Evolutionary conservation across 2,888 invertebrate species (phyloP).

Genomic region (Girardia tigrina): DNA sequence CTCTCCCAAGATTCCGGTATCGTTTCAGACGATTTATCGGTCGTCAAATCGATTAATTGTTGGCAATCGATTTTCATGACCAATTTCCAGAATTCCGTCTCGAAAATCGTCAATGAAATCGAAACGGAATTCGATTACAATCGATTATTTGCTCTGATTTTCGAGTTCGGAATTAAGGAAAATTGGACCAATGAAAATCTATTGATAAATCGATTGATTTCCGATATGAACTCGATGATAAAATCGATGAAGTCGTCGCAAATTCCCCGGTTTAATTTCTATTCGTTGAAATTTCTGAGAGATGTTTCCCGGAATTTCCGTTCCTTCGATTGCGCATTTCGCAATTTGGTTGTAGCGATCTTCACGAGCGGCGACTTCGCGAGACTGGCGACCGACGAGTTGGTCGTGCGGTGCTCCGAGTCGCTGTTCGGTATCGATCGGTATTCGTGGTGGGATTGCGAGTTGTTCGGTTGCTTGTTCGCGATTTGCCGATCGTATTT

Average conservation of each 20-base stretch:
- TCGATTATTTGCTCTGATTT: neutral
- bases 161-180: neutral
- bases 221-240: neutral
- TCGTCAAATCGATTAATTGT: neutral
- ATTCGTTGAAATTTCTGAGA: neutral
- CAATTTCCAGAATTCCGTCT: neutral
- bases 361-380: neutral
- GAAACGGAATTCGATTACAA: neutral
- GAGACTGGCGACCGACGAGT: neutral
- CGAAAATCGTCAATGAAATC: neutral
- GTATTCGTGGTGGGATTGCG: neutral
- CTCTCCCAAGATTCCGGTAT: too few species aligned
- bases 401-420: neutral
- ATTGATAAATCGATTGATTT: neutral
- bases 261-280: neutral
- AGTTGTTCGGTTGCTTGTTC: neutral
- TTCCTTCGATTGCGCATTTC: neutral
- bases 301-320: neutral
- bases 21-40: too few species aligned
- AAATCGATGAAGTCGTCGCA: neutral
- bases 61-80: neutral
- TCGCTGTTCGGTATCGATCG: neutral
- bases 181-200: neutral
- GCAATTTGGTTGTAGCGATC: neutral
- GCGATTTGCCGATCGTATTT: neutral